Percentiles rank a stretch among this genome's conserved stretches.
Conservation (phyloP, 2,888 invertebrate species). For the Drosophila eohydei region DNA sequence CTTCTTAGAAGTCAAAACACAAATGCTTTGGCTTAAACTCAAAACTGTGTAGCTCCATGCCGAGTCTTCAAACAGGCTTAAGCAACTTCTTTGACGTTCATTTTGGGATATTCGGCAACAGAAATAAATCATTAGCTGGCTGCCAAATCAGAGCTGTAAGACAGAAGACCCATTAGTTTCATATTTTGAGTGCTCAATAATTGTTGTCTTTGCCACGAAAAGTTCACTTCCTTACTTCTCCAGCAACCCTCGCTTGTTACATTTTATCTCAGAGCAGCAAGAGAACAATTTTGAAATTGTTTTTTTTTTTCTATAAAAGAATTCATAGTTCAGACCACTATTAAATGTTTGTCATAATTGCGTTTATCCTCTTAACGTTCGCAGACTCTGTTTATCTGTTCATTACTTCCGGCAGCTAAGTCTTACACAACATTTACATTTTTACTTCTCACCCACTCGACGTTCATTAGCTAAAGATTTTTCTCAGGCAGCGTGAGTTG, state of each 20-base stretch:
- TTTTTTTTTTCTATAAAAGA: background rate
- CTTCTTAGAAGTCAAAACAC: background rate
- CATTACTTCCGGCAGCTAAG: constrained; percentile 49
- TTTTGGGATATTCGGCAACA: too few relatives aligned
- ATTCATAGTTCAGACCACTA: background rate
- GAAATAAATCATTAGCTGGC: too few relatives aligned
- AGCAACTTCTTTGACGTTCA: background rate
- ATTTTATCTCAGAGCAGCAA: background rate
- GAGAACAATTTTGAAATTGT: background rate
- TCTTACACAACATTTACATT: constrained; percentile 44
- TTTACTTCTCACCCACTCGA: constrained; percentile 36
- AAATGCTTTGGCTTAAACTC: background rate
- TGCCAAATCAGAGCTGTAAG: too few relatives aligned
- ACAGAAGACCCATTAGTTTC: too few relatives aligned
- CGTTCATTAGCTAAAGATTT: constrained; percentile 36
- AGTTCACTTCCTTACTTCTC: background rate
- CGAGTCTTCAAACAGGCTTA: background rate
- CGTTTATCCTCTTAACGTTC: constrained; percentile 12
- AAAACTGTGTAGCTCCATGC: background rate
- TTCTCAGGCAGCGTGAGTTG: constrained; percentile 50
- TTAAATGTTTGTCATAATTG: constrained; percentile 17
- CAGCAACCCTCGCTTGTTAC: background rate
- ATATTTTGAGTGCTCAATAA: too few relatives aligned
- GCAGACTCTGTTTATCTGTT: constrained; percentile 19
- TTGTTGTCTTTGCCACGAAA: too few relatives aligned